A percentile compares a stretch with the other conserved stretches of the same genome.
phyloP scores from a whole-genome alignment of 2,888 invertebrate species.

The Parnassius orleans region DNA sequence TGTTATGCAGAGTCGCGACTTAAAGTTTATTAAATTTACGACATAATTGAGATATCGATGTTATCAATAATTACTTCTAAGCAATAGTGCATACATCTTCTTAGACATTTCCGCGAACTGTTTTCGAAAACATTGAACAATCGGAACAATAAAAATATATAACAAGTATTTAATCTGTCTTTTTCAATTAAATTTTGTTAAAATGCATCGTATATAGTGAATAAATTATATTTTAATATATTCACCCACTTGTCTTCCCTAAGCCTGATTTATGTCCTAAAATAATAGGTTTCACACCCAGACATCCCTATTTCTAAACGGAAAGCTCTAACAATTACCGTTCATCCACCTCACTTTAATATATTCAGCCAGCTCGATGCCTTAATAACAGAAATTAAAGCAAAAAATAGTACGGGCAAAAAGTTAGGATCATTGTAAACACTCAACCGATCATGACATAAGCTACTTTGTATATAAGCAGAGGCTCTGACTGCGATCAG shows the following conservation, averaged over 20 bases:
- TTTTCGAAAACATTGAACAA: too few species aligned
- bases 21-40: too few species aligned
- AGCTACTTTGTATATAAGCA: constrained; percentile 57
- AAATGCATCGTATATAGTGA: background rate
- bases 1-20: too few species aligned
- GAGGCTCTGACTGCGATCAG: constrained; percentile 24
- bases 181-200: background rate
- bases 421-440: constrained; percentile 57
- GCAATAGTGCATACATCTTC: too few species aligned
- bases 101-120: too few species aligned
- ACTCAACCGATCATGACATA: constrained; percentile 54
- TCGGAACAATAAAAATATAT: too few species aligned
- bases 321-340: constrained; percentile 6
- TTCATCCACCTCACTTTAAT: constrained; percentile 13
- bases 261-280: constrained; percentile 6
- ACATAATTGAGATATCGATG: too few species aligned
- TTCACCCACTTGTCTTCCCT: too few species aligned
- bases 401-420: constrained; percentile 45
- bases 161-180: background rate
- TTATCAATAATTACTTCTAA: too few species aligned
- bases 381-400: constrained; percentile 28
- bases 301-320: background rate
- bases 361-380: constrained; percentile 8
- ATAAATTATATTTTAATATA: background rate
- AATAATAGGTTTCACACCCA: constrained; percentile 18